Evolutionary conservation across 2,888 invertebrate species (phyloP).

Genomic region (Eristalis arbustorum): DNA sequence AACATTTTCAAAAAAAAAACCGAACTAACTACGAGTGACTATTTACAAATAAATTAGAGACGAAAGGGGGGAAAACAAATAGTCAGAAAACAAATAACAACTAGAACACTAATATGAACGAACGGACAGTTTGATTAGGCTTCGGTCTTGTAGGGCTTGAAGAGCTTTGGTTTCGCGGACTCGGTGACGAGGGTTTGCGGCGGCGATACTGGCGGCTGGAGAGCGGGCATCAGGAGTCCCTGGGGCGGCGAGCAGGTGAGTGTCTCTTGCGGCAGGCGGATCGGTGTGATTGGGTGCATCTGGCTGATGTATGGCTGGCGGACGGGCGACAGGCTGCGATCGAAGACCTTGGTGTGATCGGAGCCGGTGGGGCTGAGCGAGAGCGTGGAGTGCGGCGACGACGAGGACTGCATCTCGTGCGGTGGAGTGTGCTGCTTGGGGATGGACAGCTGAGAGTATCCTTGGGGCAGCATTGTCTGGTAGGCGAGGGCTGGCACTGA

Average conservation of each 20-base stretch:
- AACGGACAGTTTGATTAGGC: conserved; percentile 70
- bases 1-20: not conserved
- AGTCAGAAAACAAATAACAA: not conserved
- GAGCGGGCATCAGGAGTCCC: conserved; percentile 74
- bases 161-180: conserved; percentile 84
- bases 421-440: conserved; percentile 79
- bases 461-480: conserved; percentile 74
- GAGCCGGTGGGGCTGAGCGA: conserved; percentile 80
- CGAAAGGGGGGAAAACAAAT: not conserved
- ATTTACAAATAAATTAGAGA: conserved; percentile 22
- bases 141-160: conserved; percentile 87
- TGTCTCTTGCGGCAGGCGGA: conserved; percentile 56
- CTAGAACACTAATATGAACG: not conserved
- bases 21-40: conserved; percentile 15
- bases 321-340: conserved; percentile 76
- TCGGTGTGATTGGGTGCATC: conserved; percentile 75
- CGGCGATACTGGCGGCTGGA: conserved; percentile 71
- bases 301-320: conserved; percentile 66
- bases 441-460: conserved; percentile 73
- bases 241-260: conserved; percentile 49
- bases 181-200: conserved; percentile 72
- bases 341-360: conserved; percentile 79
- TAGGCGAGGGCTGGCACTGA: conserved; percentile 72
- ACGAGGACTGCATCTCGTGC: conserved; percentile 79
- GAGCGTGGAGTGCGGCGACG: conserved; percentile 79